These are phyloP conservation scores for Ailuropoda melanoleuca DNA, from an alignment of 2,113 vertebrate species.

Conservation along the genomic window DNA sequence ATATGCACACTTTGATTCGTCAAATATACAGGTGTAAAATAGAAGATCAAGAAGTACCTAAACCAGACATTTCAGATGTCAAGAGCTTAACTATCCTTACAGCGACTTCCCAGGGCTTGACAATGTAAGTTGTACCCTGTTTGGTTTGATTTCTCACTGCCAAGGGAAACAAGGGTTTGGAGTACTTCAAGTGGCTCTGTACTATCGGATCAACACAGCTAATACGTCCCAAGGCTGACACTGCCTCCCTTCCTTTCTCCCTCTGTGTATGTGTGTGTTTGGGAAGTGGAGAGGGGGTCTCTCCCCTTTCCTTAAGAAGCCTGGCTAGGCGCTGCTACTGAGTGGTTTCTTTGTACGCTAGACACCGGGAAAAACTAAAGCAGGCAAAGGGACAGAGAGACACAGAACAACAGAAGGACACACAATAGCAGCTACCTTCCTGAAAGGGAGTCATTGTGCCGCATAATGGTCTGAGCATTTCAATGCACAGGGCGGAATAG, in stretches of 20 bases:
- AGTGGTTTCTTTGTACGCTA: constrained; percentile 35
- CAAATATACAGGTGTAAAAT: constrained; percentile 69
- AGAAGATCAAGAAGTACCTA: constrained; percentile 78
- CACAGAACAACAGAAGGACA: constrained; percentile 18
- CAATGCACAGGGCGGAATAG: neutral
- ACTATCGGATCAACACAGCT: constrained; percentile 25
- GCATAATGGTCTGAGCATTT: neutral
- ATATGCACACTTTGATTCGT: constrained; percentile 78
- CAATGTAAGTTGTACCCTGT: constrained; percentile 62
- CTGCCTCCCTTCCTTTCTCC: neutral
- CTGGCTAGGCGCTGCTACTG: constrained; percentile 6
- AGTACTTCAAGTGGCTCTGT: constrained; percentile 69
- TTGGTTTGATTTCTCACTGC: constrained; percentile 74
- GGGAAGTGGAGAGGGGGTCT: too few species aligned
- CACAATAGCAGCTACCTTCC: constrained; percentile 13
- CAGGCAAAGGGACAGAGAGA: neutral
- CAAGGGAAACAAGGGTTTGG: neutral
- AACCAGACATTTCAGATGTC: constrained; percentile 77
- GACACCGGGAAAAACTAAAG: constrained; percentile 21
- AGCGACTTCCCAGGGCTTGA: constrained; percentile 62
- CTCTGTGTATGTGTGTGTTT: neutral
- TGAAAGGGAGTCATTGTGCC: neutral
- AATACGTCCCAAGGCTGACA: constrained; percentile 18
- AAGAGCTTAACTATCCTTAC: constrained; percentile 75
- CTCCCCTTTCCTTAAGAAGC: neutral